These are phyloP conservation scores for Whitmania pigra DNA, from an alignment of 1,140 invertebrate genomes.

Conservation along the genomic window DNA sequence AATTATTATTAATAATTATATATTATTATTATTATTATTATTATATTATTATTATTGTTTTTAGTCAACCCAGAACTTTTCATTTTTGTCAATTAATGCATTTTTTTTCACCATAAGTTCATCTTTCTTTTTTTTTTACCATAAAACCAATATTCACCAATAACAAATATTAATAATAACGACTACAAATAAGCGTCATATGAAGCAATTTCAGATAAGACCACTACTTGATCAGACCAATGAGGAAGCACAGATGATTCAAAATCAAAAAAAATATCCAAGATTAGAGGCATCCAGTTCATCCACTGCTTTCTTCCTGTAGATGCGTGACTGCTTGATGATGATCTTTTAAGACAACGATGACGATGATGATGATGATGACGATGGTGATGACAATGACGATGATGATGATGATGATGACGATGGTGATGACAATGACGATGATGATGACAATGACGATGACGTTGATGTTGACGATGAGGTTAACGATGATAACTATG, in stretches of 20 bases:
- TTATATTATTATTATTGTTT: no score
- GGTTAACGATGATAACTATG: slow-evolving; percentile 3
- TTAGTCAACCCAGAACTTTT: no score
- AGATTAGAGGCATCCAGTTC: neutral
- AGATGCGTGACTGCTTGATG: no score
- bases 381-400: neutral
- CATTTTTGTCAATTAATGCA: no score
- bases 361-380: slow-evolving; percentile 7
- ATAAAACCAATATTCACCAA: neutral
- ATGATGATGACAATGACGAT: slow-evolving; percentile 20
- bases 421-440: slow-evolving; percentile 22
- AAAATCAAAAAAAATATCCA: neutral
- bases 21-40: no score
- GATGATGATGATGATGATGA: slow-evolving; percentile 17
- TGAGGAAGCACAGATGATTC: neutral
- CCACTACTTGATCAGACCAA: neutral
- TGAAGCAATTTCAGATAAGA: neutral
- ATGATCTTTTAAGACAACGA: neutral
- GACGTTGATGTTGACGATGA: slow-evolving; percentile 19
- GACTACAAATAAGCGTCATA: neutral
- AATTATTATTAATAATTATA: no score
- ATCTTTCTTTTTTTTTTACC: no score
- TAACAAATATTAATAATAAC: neutral
- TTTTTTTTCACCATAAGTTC: no score
- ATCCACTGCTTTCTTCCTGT: no score